Conservation (phyloP, 2,797 vertebrate species). For the Ataeniobius toweri region DNA sequence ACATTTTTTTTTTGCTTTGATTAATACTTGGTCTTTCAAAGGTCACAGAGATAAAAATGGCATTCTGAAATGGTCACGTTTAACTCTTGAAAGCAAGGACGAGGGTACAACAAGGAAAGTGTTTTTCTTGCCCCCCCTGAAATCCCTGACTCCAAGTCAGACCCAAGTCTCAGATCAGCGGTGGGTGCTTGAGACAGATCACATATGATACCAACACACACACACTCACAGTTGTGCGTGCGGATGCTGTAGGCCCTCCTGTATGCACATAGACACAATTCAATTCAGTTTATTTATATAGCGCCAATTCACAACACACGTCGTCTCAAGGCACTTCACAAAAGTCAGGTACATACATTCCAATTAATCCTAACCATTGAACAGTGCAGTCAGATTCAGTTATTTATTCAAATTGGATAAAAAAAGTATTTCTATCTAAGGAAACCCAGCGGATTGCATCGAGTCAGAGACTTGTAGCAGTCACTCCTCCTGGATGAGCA, state of each 20-base stretch:
- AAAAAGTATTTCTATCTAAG: too few relatives aligned
- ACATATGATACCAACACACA: conserved; percentile 28
- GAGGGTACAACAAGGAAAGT: conserved; percentile 56
- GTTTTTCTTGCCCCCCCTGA: conserved; percentile 39
- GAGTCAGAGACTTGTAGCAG: too few relatives aligned
- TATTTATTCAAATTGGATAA: too few relatives aligned
- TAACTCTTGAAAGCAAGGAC: conserved; percentile 47
- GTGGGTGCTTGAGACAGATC: conserved; percentile 47
- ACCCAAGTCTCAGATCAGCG: conserved; percentile 38
- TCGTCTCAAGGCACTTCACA: too few relatives aligned
- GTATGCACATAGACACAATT: conserved; percentile 52
- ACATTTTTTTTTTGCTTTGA: conserved; percentile 60
- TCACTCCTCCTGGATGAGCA: too few relatives aligned
- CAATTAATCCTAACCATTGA: too few relatives aligned
- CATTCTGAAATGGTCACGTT: conserved; percentile 74
- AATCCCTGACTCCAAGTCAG: conserved; percentile 45
- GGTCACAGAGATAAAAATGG: conserved; percentile 70
- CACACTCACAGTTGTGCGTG: conserved; percentile 18
- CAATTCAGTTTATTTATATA: too few relatives aligned
- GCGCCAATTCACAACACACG: too few relatives aligned
- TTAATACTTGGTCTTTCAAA: conserved; percentile 76
- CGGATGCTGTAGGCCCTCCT: conserved; percentile 37
- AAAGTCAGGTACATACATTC: too few relatives aligned
- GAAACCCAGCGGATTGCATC: too few relatives aligned
- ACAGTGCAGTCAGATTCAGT: too few relatives aligned